Evolutionary conservation across 2,113 vertebrate species (phyloP).

Genomic region (Oncorhynchus clarkii): DNA sequence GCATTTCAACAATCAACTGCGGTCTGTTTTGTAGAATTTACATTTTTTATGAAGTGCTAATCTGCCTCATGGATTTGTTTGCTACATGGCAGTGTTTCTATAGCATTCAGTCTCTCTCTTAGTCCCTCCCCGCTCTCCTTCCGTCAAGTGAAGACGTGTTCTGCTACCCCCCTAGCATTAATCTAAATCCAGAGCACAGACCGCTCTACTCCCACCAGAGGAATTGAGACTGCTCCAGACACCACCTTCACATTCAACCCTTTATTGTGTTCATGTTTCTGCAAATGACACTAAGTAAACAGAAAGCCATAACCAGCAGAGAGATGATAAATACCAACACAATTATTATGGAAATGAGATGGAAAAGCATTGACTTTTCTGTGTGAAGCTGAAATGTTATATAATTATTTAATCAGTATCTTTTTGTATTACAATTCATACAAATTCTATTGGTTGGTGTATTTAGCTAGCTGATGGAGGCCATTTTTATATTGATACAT

Average conservation of each 20-base stretch:
- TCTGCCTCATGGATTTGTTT: background rate
- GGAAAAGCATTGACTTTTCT: slow-evolving; percentile 26
- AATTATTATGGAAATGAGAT: slow-evolving; percentile 45
- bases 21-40: background rate
- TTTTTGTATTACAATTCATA: background rate
- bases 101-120: background rate
- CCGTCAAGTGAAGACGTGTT: background rate
- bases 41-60: background rate
- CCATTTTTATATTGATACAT: background rate
- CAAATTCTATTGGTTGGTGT: background rate
- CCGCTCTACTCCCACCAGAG: slow-evolving; percentile 16
- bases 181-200: slow-evolving; percentile 30
- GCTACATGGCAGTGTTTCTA: background rate
- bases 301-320: background rate
- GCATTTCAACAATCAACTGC: no score
- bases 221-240: slow-evolving; percentile 9
- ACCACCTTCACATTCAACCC: slow-evolving; percentile 14
- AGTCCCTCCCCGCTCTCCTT: background rate
- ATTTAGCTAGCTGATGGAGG: background rate
- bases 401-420: background rate
- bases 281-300: slow-evolving; percentile 5
- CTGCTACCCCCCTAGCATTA: slow-evolving; percentile 21
- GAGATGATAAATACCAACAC: slow-evolving; percentile 10
- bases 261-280: slow-evolving; percentile 21
- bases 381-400: slow-evolving; percentile 15